Base-by-base conservation (phyloP, 2,797 vertebrate genomes). In the Poliocrania exsul region DNA sequence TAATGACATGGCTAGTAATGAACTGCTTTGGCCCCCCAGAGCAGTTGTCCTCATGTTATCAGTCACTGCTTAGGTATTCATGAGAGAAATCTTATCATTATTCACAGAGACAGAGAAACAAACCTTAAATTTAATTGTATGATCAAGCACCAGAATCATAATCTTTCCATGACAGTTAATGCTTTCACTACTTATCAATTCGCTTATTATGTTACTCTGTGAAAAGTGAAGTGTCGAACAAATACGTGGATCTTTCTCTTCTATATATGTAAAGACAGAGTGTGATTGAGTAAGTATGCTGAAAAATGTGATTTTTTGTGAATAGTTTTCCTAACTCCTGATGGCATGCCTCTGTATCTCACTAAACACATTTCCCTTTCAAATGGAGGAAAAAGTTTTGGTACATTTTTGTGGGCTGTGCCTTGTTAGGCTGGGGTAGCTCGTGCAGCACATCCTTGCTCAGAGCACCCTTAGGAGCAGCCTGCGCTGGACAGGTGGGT, bases 141-240 rank as follows among this genome's bases (percentile, higher is more conserved):
- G 88, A 91, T 61, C 40, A 85, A 94, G 87, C 93, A 95, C 86
- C 91, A 53, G 79, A 96, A 73, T 92, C 88, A 85, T 96, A 97
- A 97, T 97, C 94, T 97, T 97, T 96, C 95, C 51, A 93, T 56
- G 92, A 96, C 88, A 96, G 91, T 95, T 97, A 96, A 96, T 97
- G 96, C 89, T 97, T 97, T 97, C 95, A 95, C 96, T 97, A 96
- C 93, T 97, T 96, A 97, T 96, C 96, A 97, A 91, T 97, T 96
- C 95, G 81, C 56, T 97, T 94, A 87, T 89, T 93, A 91, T 81
- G 72, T 90, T 91, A 67, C 49, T 96, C 88, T 97, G 91, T 95
- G 95, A 90, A 93, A 96, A 96, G 69, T 96, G 90, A 95, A 97
- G 81, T 72, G 82, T 72, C 86, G 95, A 92, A 87, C 72, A 92